These are phyloP conservation scores for Galaxias olidus DNA, from an alignment of 2,797 vertebrate genomes.

Conservation along the genomic window DNA sequence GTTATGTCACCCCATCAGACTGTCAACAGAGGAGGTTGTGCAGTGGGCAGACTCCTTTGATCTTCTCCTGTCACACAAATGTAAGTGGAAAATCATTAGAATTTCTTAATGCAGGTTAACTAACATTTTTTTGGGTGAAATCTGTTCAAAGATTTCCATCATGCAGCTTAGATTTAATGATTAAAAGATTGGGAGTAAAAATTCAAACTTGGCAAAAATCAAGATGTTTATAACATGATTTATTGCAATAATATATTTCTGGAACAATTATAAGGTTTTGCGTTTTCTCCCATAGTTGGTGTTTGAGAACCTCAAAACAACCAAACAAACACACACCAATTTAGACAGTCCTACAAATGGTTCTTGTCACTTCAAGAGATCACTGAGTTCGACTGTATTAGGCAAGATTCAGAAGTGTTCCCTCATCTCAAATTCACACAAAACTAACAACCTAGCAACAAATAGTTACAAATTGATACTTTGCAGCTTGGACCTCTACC, in stretches of 20 bases:
- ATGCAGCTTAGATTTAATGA: too few species aligned
- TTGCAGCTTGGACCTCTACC: neutral
- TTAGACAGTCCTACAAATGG: conserved; percentile 8
- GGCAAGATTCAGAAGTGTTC: conserved; percentile 22
- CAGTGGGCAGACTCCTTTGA: conserved; percentile 95
- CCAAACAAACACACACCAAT: neutral
- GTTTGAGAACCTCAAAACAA: neutral
- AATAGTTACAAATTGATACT: neutral
- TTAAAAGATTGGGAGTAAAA: too few species aligned
- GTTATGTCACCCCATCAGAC: conserved; percentile 65
- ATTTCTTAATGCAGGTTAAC: too few species aligned
- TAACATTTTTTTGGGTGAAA: too few species aligned
- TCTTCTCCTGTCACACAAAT: conserved; percentile 89
- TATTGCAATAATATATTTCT: too few species aligned
- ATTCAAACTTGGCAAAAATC: too few species aligned
- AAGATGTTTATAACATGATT: too few species aligned
- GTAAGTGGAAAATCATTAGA: conserved; percentile 74
- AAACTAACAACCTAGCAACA: conserved; percentile 4
- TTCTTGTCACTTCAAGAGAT: conserved; percentile 14
- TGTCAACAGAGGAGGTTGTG: conserved; percentile 91
- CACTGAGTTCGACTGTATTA: conserved; percentile 24
- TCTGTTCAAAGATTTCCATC: too few species aligned
- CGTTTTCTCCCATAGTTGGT: too few species aligned
- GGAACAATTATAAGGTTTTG: too few species aligned
- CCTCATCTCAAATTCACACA: conserved; percentile 21